Evolutionary conservation across 2,113 vertebrate genomes (phyloP).

Genomic region (Cygnus atratus): DNA sequence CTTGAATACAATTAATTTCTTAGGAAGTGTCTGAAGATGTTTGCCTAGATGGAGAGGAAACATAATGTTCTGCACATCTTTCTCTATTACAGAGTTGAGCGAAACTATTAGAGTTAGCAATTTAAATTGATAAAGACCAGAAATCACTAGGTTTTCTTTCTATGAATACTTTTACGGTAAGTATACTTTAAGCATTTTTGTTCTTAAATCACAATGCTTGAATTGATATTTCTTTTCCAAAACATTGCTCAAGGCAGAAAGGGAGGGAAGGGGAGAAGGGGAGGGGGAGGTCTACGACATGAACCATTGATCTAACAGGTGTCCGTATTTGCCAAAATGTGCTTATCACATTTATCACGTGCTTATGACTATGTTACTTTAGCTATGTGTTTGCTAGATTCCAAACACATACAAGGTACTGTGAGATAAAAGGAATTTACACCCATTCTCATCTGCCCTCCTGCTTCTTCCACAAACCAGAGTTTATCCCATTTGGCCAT

Average conservation of each 20-base stretch:
- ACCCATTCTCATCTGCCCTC: not conserved
- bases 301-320: slow-evolving; percentile 31
- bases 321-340: slow-evolving; percentile 7
- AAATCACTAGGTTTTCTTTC: not conserved
- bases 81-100: slow-evolving; percentile 55
- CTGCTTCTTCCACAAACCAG: not conserved
- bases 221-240: not conserved
- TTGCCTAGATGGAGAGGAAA: slow-evolving; percentile 75
- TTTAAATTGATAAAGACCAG: slow-evolving; percentile 8
- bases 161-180: not conserved
- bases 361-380: not conserved
- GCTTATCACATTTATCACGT: not conserved
- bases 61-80: slow-evolving; percentile 65
- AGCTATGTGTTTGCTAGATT: not conserved
- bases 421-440: not conserved
- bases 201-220: not conserved
- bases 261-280: rapidly evolving
- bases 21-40: slow-evolving; percentile 77
- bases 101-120: slow-evolving; percentile 36
- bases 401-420: not conserved
- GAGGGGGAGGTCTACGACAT: no score
- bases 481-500: slow-evolving; percentile 12
- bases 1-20: slow-evolving; percentile 88
- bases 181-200: not conserved
- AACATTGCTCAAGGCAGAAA: not conserved